phyloP scores from a whole-genome alignment of 1,140 invertebrate genomes.

The Eciton burchellii region DNA sequence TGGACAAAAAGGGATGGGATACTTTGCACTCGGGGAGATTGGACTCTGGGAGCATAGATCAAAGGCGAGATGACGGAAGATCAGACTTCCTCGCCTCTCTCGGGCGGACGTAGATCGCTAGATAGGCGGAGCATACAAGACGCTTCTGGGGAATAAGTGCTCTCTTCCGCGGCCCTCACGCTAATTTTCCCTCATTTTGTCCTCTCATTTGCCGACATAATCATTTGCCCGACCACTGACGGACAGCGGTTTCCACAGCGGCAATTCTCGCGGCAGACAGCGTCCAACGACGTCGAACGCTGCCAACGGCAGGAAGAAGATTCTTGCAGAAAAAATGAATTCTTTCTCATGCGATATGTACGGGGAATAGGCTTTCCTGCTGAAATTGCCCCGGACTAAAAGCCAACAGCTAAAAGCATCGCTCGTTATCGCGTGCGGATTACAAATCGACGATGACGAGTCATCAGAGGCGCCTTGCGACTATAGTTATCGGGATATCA shows the following conservation, averaged over 20 bases:
- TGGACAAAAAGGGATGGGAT: background rate
- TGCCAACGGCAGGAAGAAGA: background rate
- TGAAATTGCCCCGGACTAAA: no score
- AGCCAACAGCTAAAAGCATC: background rate
- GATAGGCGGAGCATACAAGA: background rate
- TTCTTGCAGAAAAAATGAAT: background rate
- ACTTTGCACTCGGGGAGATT: background rate
- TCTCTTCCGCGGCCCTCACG: background rate
- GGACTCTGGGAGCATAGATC: constrained; percentile 1
- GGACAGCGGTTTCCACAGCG: background rate
- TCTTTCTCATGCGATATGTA: no score
- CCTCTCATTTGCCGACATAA: constrained; percentile 14
- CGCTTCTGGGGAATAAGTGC: constrained; percentile 35
- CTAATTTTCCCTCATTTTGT: constrained; percentile 38
- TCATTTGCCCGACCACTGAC: background rate
- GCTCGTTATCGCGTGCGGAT: background rate
- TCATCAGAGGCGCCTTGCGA: background rate
- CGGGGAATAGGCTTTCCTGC: no score
- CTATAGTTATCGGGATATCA: constrained; percentile 14
- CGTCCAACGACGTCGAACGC: background rate
- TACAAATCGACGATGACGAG: background rate
- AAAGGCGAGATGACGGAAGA: constrained; percentile 13
- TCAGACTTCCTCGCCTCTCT: background rate
- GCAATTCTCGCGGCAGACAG: background rate
- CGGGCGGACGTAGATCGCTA: no score